Evolutionary conservation across 2,113 vertebrate genomes (phyloP).

Genomic region (Notothenia coriiceps): DNA sequence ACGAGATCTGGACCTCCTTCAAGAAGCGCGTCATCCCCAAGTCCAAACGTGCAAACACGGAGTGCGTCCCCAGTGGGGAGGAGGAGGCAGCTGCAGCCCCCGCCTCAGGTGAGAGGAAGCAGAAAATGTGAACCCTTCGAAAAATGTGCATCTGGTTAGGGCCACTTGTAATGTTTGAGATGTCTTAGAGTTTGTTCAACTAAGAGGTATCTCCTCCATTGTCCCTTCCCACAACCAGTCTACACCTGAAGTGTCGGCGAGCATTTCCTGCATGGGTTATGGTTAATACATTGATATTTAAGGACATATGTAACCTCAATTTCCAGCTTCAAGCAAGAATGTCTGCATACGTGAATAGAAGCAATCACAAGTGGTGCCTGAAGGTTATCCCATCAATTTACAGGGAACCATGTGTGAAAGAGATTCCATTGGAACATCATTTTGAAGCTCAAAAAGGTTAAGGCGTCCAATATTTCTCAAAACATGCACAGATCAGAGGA

Average conservation of each 20-base stretch:
- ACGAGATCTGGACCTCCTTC: constrained; percentile 87
- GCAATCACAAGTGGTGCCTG: no score
- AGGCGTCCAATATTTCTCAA: neutral
- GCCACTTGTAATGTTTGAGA: neutral
- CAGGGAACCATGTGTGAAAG: no score
- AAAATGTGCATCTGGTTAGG: neutral
- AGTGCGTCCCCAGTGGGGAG: constrained; percentile 71
- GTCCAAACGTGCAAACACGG: constrained; percentile 82
- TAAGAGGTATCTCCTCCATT: neutral
- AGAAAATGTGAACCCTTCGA: neutral
- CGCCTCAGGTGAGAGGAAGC: constrained; percentile 61
- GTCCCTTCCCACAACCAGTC: no score
- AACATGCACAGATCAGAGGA: neutral
- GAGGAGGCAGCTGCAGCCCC: constrained; percentile 66
- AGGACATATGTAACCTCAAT: no score
- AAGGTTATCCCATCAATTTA: no score
- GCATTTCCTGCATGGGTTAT: no score
- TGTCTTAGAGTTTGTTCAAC: neutral
- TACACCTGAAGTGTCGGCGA: no score
- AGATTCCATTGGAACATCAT: neutral
- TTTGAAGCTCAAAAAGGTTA: neutral
- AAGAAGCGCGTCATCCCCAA: constrained; percentile 86
- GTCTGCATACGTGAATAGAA: no score
- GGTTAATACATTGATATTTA: no score
- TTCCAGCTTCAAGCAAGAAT: no score